Evolutionary conservation across 2,113 vertebrate species (phyloP).

Genomic region (Suncus etruscus): DNA sequence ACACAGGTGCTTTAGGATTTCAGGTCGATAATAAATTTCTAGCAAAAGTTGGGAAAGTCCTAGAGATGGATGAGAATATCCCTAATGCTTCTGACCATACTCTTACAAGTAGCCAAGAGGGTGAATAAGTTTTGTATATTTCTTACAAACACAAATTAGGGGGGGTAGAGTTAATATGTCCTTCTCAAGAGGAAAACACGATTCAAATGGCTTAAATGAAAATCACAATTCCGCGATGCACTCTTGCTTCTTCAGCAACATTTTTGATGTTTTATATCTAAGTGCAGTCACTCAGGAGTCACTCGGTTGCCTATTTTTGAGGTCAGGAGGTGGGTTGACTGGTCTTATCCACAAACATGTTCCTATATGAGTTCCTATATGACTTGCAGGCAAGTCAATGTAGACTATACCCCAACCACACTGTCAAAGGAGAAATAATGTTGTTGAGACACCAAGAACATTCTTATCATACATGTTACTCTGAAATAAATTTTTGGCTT

Average conservation of each 20-base stretch:
- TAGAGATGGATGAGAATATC: not conserved
- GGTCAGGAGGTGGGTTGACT: not conserved
- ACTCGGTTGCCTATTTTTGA: slow-evolving; percentile 8
- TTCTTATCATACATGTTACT: slow-evolving; percentile 73
- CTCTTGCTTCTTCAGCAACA: not conserved
- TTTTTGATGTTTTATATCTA: not conserved
- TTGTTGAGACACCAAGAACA: slow-evolving; percentile 26
- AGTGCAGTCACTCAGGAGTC: not conserved
- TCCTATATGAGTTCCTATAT: slow-evolving; percentile 23
- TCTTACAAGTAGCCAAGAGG: not conserved
- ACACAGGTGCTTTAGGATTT: too few species aligned
- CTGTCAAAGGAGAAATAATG: slow-evolving; percentile 55
- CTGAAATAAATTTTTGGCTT: slow-evolving; percentile 76
- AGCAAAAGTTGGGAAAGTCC: not conserved
- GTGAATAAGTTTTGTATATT: too few species aligned
- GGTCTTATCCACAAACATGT: slow-evolving; percentile 1
- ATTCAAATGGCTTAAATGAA: slow-evolving; percentile 39
- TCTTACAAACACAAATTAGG: not conserved
- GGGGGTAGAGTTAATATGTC: not conserved
- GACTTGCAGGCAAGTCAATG: slow-evolving; percentile 56
- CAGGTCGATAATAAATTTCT: too few species aligned
- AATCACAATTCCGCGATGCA: not conserved
- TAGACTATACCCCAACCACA: slow-evolving; percentile 32
- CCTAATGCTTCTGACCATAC: not conserved
- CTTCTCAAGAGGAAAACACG: not conserved